Evolutionary conservation across 2,888 invertebrate genomes (phyloP), one percentile per base, ranked within the genome.

Genomic region (Caenorhabditis doughertyi): DNA sequence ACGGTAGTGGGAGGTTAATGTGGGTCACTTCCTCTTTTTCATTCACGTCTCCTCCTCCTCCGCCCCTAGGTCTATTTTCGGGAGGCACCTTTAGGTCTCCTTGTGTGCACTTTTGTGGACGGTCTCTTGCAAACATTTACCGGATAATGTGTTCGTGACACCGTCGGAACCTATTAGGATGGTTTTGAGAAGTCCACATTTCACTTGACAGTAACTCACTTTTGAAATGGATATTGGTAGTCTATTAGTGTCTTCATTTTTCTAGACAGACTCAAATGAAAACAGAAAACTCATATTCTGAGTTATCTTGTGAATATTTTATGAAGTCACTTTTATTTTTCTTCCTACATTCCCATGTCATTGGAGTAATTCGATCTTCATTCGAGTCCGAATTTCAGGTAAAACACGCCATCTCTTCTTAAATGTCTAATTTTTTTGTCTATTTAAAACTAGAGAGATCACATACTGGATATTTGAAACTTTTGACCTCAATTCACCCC

Each of bases 1-100:
- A 76, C 67, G 64, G 49, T 21, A 21, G 39, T 60, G 42, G 64
- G 49, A 29, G 58, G 77, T 77, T 77, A 77, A 77, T 77, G 68
- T 77, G 77, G 77, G 77, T 77, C 77, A 77, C 60, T 77, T 77
- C 77, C 77, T 68, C 58, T 76, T 58, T 39, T 67, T 58, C 58
- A 67, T 67, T 56, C 65, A 51, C 47, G 23, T 51, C 60, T 13
- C 23, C n/a, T n/a, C n/a, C n/a, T n/a, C 18, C 58, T 13, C 77
- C 60, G 53, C 60, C 77, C 67, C 44, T 47, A 13, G 13, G 16
- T 23, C 49, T 44, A 49, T 76, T 68, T 77, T 77, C 68, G 68
- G 77, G 60, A 62, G 62, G 62, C 67, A 65, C 64, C 44, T 42
- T 55, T 35, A 64, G 53, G 56, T 49, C 67, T 62, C 23, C 64